Base-by-base conservation (phyloP, 92 coral and sea anemone genomes). In the Parazoanthus swiftii region DNA sequence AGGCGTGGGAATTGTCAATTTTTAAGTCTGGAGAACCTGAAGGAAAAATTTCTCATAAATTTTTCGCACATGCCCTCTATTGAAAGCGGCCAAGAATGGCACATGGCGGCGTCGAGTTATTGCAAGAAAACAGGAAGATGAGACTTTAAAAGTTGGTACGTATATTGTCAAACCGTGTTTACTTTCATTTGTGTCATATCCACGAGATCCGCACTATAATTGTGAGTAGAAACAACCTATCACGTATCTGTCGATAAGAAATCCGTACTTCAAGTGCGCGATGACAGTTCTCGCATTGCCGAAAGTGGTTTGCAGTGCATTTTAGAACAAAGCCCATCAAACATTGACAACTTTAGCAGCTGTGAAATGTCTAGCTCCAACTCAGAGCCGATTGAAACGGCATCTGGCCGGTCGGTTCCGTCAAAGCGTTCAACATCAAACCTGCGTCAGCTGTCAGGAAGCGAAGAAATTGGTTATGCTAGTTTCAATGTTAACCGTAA, bases 111-210 rank as follows among this genome's bases (percentile, higher is more conserved):
- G n/a, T 66, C 77, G 72, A 66, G 11, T 36, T 82, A 25, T 39
- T 82, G 76, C 86, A 82, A 82, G 51, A 83, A 82, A 83, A 83
- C 77, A 83, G 86, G 86, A 83, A 83, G 76, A 83, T 83, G 70
- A 73, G 70, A 66, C 86, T 15, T 39, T 13, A 83, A 33, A 43
- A 70, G 38, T 48, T 68, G 77, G 37, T 50, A 48, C 51, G 8
- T 48, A 48, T 48, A 68, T 68, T 67, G 86, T 68, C 77, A 11
- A 83, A 70, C 10, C 39, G 67, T 83, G 77, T 83, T 83, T 70
- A 83, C 86, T 68, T 83, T 83, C 76, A 68, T 25, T 83, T 70
- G 66, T 26, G 63, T 46, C 51, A 43, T 44, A 35, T 54, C 48
- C 63, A 83, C 65, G 86, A 83, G 44, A 83, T 83, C 77, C 26